Percentiles rank a stretch among this genome's conserved stretches.
Evolutionary conservation across 2,113 vertebrate species (phyloP).

Genomic region (human (Homo sapiens)): GRCh38 chr5:163956501-163957000

Average conservation of each 20-base stretch:
- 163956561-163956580: too few species aligned
- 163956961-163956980: neutral
- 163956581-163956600: too few species aligned
- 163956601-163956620: too few species aligned
- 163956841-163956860: neutral
- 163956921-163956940: neutral
- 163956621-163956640: too few species aligned
- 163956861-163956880: neutral
- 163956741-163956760: neutral
- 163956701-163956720: neutral
- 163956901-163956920: accelerated
- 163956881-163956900: neutral
- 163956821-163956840: neutral
- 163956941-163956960: neutral
- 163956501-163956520: too few species aligned
- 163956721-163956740: neutral
- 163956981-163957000: neutral
- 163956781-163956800: neutral
- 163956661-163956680: neutral
- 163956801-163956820: neutral
- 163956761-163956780: neutral
- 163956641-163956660: neutral
- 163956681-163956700: neutral
- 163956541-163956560: too few species aligned
- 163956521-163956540: too few species aligned